These are phyloP conservation scores for Macrostomum lignano DNA, from an alignment of 1,140 invertebrate species.

Conservation along the genomic window DNA sequence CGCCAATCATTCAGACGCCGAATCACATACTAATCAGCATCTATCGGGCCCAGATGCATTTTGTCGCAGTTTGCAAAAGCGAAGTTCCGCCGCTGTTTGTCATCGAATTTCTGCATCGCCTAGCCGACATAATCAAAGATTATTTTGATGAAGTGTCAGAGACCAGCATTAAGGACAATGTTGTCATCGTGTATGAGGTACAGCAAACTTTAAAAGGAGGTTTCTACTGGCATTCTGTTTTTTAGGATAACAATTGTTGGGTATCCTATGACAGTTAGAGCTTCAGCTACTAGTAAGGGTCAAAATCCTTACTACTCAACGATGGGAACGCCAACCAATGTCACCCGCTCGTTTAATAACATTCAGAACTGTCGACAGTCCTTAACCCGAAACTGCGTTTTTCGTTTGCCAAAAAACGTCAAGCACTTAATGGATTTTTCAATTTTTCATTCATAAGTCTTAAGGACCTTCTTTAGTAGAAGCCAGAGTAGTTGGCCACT, in stretches of 20 bases:
- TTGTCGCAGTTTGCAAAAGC: slow-evolving; percentile 76
- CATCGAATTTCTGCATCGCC: slow-evolving; percentile 84
- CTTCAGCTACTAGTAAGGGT: slow-evolving; percentile 1
- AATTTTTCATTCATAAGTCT: no score
- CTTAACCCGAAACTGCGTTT: no score
- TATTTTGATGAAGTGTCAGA: slow-evolving; percentile 90
- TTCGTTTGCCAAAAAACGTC: no score
- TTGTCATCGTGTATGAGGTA: slow-evolving; percentile 91
- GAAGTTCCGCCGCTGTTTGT: slow-evolving; percentile 92
- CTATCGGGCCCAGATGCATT: slow-evolving; percentile 62
- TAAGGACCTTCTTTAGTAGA: no score
- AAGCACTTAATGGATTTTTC: no score
- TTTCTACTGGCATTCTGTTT: no score
- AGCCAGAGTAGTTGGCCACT: no score
- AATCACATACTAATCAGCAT: slow-evolving; percentile 90
- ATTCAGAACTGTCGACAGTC: slow-evolving; percentile 1
- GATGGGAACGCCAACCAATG: no score
- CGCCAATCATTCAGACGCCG: slow-evolving; percentile 80
- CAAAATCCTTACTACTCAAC: no score
- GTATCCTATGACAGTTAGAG: slow-evolving; percentile 3
- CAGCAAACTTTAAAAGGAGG: no score
- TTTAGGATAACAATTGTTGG: slow-evolving; percentile 10
- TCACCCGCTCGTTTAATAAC: no score
- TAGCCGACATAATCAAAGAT: slow-evolving; percentile 79
- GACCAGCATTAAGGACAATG: slow-evolving; percentile 84